Percentiles rank a stretch among this genome's conserved stretches.
Conservation (phyloP, 2,888 invertebrate genomes). For the Caenorhabditis macrosperma region DNA sequence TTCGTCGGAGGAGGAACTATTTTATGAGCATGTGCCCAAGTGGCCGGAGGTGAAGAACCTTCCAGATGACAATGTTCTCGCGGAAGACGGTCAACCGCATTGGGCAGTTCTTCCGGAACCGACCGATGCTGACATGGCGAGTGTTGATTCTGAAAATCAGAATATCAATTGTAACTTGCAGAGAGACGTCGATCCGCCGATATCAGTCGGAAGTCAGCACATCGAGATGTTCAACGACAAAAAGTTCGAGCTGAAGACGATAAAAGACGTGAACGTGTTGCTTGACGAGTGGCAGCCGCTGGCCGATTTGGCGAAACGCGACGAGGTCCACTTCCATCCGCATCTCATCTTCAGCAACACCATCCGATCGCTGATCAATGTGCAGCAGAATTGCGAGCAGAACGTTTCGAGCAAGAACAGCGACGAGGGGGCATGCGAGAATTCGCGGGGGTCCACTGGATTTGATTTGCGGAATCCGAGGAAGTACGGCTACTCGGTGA, state of each 20-base stretch:
- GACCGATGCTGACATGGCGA: neutral
- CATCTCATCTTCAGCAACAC: slow-evolving; percentile 28
- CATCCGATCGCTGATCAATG: slow-evolving; percentile 21
- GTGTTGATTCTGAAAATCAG: neutral
- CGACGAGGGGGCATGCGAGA: neutral
- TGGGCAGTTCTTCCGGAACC: slow-evolving; percentile 19
- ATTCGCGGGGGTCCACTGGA: no score
- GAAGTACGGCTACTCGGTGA: slow-evolving; percentile 5
- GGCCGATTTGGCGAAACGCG: neutral
- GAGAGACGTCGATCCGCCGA: neutral
- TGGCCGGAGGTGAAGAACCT: slow-evolving; percentile 6
- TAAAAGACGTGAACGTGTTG: neutral
- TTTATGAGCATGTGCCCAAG: neutral
- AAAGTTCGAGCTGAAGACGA: neutral
- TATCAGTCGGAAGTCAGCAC: slow-evolving; percentile 1
- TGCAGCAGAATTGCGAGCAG: neutral
- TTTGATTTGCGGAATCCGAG: neutral
- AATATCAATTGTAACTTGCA: neutral
- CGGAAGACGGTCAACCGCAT: neutral
- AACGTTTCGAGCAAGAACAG: neutral
- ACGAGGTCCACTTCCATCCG: slow-evolving; percentile 18
- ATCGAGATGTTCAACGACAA: slow-evolving; percentile 20
- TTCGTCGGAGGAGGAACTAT: neutral
- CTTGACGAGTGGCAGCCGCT: slow-evolving; percentile 19
- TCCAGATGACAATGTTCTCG: neutral